A percentile compares a stretch with the other conserved stretches of the same genome.
Evolutionary conservation across 1,140 invertebrate genomes (phyloP).

Genomic region (Triops cancriformis): DNA sequence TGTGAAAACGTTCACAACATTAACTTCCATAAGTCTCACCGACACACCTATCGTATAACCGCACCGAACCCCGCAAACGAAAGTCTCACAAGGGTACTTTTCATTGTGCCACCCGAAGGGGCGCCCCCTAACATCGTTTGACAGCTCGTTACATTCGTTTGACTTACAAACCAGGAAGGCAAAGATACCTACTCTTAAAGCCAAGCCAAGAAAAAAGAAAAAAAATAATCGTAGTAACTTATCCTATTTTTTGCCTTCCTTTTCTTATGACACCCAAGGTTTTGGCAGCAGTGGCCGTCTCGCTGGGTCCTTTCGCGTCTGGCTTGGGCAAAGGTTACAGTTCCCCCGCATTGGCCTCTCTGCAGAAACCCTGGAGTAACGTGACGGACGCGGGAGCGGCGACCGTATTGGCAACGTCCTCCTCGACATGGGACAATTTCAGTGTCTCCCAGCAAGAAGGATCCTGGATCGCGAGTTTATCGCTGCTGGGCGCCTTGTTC

Average conservation of each 20-base stretch:
- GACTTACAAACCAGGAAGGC: too few relatives aligned
- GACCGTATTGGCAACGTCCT: neutral
- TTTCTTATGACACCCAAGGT: slow-evolving; percentile 45
- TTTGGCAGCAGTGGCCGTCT: slow-evolving; percentile 65
- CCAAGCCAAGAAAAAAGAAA: neutral
- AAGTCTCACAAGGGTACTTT: neutral
- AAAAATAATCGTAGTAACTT: neutral
- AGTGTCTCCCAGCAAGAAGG: slow-evolving; percentile 60
- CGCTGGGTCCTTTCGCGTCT: slow-evolving; percentile 67
- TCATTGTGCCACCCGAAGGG: neutral
- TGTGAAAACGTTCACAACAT: neutral
- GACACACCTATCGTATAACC: neutral
- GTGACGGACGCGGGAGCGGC: neutral
- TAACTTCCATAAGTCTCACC: neutral
- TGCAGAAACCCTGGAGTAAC: slow-evolving; percentile 48
- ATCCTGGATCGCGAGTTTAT: slow-evolving; percentile 71
- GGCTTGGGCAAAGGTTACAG: slow-evolving; percentile 75
- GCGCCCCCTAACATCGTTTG: neutral
- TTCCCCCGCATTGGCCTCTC: slow-evolving; percentile 70
- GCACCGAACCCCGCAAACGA: neutral
- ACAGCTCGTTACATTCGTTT: neutral
- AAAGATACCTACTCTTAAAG: neutral
- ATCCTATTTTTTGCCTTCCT: neutral
- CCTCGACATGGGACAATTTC: slow-evolving; percentile 39
- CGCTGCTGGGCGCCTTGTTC: slow-evolving; percentile 60